A percentile compares a stretch with the other conserved stretches of the same genome.
These are phyloP conservation scores for Petaurus breviceps DNA, from an alignment of 2,113 vertebrate species.

Conservation along the genomic window DNA sequence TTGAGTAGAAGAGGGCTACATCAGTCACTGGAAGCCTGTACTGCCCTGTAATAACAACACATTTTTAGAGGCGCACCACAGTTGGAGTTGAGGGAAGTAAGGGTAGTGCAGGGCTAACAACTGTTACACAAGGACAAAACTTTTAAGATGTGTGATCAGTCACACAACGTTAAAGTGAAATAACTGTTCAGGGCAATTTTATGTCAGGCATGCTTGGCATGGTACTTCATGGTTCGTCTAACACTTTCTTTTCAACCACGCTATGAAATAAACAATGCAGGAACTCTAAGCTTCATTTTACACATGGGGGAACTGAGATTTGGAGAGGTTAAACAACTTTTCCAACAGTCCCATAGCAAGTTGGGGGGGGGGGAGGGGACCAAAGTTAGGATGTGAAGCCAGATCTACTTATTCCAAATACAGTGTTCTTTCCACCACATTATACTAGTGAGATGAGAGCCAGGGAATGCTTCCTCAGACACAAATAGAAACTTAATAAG, in stretches of 20 bases:
- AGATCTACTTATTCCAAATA: background rate
- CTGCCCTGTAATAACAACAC: too few species aligned
- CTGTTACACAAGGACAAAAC: too few species aligned
- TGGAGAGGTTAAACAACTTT: background rate
- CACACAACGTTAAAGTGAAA: too few species aligned
- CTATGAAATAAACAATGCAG: background rate
- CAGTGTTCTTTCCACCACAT: background rate
- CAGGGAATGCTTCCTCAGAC: background rate
- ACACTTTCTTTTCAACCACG: background rate
- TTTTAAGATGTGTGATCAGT: too few species aligned
- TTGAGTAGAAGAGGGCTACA: too few species aligned
- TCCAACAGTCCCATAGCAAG: background rate
- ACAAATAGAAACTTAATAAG: background rate
- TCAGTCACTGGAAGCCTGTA: too few species aligned
- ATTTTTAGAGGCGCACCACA: too few species aligned
- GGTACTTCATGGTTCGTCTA: background rate
- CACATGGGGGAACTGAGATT: background rate
- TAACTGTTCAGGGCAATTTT: background rate
- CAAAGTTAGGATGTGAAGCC: background rate
- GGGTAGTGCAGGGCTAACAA: too few species aligned
- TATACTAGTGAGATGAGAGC: background rate
- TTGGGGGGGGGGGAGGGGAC: background rate
- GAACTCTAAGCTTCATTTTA: background rate
- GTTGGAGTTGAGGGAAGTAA: too few species aligned
- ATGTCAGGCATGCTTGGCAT: background rate